Percentiles rank a stretch among this genome's conserved stretches.
phyloP scores from a whole-genome alignment of 2,113 vertebrate species.

The Coreoperca whiteheadi region DNA sequence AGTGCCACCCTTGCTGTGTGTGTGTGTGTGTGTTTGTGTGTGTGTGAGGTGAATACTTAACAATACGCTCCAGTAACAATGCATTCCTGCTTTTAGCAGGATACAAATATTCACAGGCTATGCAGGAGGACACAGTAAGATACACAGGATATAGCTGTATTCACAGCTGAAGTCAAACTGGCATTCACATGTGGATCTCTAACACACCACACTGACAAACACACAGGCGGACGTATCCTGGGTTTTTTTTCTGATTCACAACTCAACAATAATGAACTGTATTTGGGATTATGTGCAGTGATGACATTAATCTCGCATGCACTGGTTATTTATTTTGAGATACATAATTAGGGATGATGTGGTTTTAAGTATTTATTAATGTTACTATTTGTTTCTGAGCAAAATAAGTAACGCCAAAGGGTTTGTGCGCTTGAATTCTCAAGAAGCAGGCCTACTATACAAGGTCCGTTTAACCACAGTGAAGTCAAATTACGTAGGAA shows the following conservation, averaged over 20 bases:
- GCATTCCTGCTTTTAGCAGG: neutral
- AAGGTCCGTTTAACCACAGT: neutral
- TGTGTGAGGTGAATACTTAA: constrained; percentile 23
- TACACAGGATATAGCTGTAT: neutral
- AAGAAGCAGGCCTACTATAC: neutral
- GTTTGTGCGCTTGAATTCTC: neutral
- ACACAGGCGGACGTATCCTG: neutral
- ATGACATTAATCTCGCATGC: neutral
- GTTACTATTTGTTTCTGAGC: neutral
- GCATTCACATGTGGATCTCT: neutral
- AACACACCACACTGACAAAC: neutral
- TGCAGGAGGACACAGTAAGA: neutral
- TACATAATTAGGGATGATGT: no score
- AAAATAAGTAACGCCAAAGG: neutral
- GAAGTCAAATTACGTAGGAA: neutral
- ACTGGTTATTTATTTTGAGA: no score
- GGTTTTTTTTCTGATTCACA: neutral
- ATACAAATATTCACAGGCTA: neutral
- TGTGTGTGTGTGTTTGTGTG: constrained; percentile 39
- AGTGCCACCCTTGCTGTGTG: constrained; percentile 74
- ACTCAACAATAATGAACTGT: neutral
- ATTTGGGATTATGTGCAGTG: no score
- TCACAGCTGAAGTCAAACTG: neutral
- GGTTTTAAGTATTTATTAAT: no score
- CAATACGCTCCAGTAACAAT: constrained; percentile 1